Evolutionary conservation across 1,140 invertebrate genomes (phyloP).

Genomic region (Cyphomyrmex costatus): DNA sequence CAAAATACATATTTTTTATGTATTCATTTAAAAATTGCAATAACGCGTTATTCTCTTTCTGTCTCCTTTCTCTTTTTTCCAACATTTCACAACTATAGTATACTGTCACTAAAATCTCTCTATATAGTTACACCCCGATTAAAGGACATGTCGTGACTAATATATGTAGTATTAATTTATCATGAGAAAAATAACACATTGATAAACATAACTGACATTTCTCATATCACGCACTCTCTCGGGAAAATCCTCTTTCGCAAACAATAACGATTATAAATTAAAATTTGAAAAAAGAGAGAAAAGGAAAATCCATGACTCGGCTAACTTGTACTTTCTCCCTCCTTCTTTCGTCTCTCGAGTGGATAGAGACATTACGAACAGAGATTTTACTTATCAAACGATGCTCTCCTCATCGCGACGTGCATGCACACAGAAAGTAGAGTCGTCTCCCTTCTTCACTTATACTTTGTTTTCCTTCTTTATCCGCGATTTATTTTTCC

Average conservation of each 20-base stretch:
- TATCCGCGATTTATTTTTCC: slow-evolving; percentile 40
- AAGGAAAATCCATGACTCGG: background rate
- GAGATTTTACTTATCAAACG: slow-evolving; percentile 83
- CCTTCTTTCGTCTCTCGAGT: background rate
- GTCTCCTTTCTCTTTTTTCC: background rate
- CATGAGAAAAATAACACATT: slow-evolving; percentile 14
- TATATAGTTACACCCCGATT: background rate
- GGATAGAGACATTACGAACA: slow-evolving; percentile 45
- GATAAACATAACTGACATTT: slow-evolving; percentile 26
- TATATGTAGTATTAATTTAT: background rate
- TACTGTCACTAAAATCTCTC: background rate
- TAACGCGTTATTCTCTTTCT: background rate
- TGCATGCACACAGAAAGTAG: slow-evolving; percentile 54
- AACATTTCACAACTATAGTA: background rate
- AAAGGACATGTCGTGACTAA: background rate
- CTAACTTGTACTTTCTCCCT: slow-evolving; percentile 26
- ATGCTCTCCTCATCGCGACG: slow-evolving; percentile 81
- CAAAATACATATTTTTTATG: background rate
- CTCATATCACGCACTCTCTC: background rate
- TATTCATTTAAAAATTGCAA: background rate
- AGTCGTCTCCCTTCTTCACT: slow-evolving; percentile 54
- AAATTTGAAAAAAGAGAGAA: slow-evolving; percentile 8
- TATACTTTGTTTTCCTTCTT: slow-evolving; percentile 45
- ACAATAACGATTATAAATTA: slow-evolving; percentile 5
- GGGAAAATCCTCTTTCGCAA: background rate